Percentiles rank a stretch among this genome's conserved stretches.
phyloP scores from a whole-genome alignment of 2,113 vertebrate species.

The Pelobates fuscus region DNA sequence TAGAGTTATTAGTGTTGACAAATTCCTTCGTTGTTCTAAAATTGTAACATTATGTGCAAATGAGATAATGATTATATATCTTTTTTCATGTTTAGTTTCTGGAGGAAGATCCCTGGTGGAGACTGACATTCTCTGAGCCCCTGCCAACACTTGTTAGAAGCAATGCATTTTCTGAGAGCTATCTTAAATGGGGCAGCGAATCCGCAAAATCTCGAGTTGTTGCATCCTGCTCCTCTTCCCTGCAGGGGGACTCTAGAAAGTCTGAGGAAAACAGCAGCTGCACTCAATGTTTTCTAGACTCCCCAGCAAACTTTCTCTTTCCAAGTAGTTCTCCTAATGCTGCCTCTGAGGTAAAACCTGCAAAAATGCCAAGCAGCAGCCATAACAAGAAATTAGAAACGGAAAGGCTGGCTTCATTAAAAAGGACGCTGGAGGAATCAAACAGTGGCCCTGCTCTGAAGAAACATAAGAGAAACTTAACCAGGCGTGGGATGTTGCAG shows the following conservation, averaged over 20 bases:
- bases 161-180: slow-evolving; percentile 63
- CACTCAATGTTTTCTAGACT: slow-evolving; percentile 50
- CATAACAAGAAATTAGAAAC: slow-evolving; percentile 67
- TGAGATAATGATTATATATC: too few relatives aligned
- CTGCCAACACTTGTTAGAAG: slow-evolving; percentile 68
- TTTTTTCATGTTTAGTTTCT: too few relatives aligned
- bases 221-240: slow-evolving; percentile 6
- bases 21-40: too few relatives aligned
- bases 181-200: slow-evolving; percentile 62
- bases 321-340: slow-evolving; percentile 65
- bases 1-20: too few relatives aligned
- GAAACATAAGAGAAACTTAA: slow-evolving; percentile 66
- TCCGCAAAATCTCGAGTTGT: slow-evolving; percentile 58
- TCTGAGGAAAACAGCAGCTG: slow-evolving; percentile 68
- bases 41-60: too few relatives aligned
- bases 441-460: slow-evolving; percentile 70
- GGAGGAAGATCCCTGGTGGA: slow-evolving; percentile 73
- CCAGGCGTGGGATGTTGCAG: slow-evolving; percentile 51
- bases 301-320: slow-evolving; percentile 59
- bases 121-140: slow-evolving; percentile 64
- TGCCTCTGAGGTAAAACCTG: slow-evolving; percentile 65
- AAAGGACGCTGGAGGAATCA: slow-evolving; percentile 76
- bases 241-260: slow-evolving; percentile 51
- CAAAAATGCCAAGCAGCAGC: slow-evolving; percentile 60
- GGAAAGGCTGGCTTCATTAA: slow-evolving; percentile 69